Percentiles rank a stretch among this genome's conserved stretches.
phyloP scores from a whole-genome alignment of 2,113 vertebrate species.

The Gymnogyps californianus region DNA sequence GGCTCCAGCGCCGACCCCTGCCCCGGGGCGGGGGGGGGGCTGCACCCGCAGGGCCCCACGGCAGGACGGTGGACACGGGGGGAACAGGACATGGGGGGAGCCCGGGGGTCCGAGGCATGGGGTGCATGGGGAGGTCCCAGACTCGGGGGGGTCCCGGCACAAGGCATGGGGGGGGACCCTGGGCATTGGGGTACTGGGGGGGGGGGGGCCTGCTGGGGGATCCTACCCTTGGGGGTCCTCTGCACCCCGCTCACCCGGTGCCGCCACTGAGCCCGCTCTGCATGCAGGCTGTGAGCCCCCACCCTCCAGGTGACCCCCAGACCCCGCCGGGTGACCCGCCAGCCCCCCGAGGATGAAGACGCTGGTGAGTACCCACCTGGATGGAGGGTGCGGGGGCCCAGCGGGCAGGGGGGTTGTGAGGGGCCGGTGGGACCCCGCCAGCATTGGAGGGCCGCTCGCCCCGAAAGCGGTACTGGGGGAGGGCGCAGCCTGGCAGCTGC shows the following conservation, averaged over 20 bases:
- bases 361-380: background rate
- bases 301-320: background rate
- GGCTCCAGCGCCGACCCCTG: background rate
- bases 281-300: background rate
- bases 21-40: too few relatives aligned
- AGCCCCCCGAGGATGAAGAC: constrained; percentile 1
- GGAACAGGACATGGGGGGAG: too few relatives aligned
- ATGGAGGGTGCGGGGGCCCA: background rate
- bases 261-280: background rate
- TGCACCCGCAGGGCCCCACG: background rate
- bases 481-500: background rate
- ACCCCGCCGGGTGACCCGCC: background rate
- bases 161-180: too few relatives aligned
- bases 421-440: background rate
- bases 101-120: background rate
- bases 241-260: background rate
- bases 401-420: too few relatives aligned
- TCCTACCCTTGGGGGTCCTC: too few relatives aligned
- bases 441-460: background rate
- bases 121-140: background rate
- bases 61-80: background rate
- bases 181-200: background rate
- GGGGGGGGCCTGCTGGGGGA: background rate
- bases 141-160: background rate
- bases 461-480: background rate